Base-by-base conservation (phyloP, 2,888 invertebrate genomes). In the Himalopsyche kuldschensis region DNA sequence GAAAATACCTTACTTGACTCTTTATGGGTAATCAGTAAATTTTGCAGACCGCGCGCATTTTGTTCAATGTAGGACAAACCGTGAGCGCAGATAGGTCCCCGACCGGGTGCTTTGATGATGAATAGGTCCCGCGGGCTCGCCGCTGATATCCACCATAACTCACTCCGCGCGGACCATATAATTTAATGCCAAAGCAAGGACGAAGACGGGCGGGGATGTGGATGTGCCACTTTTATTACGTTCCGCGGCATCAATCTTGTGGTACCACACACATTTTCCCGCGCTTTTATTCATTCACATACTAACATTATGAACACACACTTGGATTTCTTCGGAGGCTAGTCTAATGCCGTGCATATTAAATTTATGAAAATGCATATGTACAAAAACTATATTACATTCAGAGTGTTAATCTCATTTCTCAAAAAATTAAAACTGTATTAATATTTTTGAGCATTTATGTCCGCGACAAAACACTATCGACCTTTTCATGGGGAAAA, bases 111-210 rank as follows among this genome's bases (percentile, higher is more conserved):
- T 31, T 41, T 31, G 80, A 83, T 83, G 83, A 83, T 81, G 81
- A 83, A 83, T 83, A n/a, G 46, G 78, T 83, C 83, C 83, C 83
- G 80, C 75, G 81, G 83, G 83, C 41, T 24, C 63, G 46, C 31
- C 83, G 47, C 77, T 69, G 78, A 81, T 83, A 81, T 78, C 78
- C 78, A 17, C 75, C 63, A 78, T 83, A 83, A 81, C 81, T 83
- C 83, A 83, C 55, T 41, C 31, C 24, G 69, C 76, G 47, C 80
- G 55, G 79, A 77, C 83, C 81, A 77, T 78, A 78, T 78, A 81
- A 81, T 81, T 81, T 81, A 83, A 83, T 81, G 48, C 78, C 78
- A 81, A 41, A 75, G 83, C 78, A 83, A 83, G 80, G 83, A 83
- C 83, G 78, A 76, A 80, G 31, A 32, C 77, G 78, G 35, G 69